These are phyloP conservation scores for Chloroceryle aenea DNA, from an alignment of 2,113 vertebrate genomes.

Conservation along the genomic window DNA sequence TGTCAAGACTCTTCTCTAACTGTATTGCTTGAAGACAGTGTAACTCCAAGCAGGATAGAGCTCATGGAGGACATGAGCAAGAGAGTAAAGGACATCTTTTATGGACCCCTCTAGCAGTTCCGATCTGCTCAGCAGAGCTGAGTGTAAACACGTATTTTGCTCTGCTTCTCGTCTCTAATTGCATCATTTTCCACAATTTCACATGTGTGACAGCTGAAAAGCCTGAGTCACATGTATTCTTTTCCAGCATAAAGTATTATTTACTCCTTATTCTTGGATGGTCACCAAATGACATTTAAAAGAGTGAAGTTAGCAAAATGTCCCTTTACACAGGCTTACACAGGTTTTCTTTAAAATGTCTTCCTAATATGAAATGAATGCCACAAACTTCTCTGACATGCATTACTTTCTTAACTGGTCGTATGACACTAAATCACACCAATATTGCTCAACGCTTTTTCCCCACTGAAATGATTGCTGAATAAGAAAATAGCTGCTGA, in stretches of 20 bases:
- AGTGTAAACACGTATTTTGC: neutral
- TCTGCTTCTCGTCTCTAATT: constrained; percentile 7
- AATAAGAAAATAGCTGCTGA: neutral
- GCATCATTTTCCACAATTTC: constrained; percentile 32
- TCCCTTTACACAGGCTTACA: neutral
- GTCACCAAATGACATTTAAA: constrained; percentile 10
- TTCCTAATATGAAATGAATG: neutral
- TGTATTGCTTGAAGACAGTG: neutral
- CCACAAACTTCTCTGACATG: neutral
- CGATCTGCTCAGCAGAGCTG: neutral
- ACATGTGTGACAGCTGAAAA: constrained; percentile 15
- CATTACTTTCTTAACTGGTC: neutral
- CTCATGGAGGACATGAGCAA: neutral
- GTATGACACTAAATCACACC: neutral
- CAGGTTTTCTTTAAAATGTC: neutral
- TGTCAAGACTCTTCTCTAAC: neutral
- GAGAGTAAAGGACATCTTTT: neutral
- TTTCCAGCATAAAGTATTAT: constrained; percentile 6
- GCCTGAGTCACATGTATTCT: constrained; percentile 9
- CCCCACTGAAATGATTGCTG: neutral
- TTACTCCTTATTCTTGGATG: neutral
- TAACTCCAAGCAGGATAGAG: neutral
- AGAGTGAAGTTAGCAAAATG: neutral
- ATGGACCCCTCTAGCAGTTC: neutral
- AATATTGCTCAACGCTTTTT: neutral